Percentiles rank a stretch among this genome's conserved stretches.
Evolutionary conservation across 2,797 vertebrate genomes (phyloP).

Genomic region (Acomys russatus): DNA sequence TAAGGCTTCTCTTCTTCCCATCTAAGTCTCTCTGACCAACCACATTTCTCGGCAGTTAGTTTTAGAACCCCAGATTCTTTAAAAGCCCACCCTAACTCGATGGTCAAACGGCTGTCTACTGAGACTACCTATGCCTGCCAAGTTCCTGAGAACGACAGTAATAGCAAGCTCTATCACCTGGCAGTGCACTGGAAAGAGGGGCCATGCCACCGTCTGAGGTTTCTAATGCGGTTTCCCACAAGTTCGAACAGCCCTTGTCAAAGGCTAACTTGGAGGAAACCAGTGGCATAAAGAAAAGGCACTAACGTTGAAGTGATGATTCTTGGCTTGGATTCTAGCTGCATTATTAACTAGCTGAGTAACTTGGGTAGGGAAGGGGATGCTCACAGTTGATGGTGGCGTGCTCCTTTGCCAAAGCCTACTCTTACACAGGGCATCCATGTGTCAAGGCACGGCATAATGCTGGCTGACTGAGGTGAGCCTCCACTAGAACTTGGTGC

Average conservation of each 20-base stretch:
- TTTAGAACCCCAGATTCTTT: neutral
- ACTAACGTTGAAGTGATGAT: neutral
- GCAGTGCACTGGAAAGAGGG: neutral
- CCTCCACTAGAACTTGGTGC: neutral
- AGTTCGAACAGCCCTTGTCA: neutral
- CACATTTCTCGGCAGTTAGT: neutral
- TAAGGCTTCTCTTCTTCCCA: neutral
- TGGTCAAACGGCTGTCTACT: neutral
- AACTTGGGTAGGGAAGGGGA: neutral
- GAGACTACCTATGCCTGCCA: neutral
- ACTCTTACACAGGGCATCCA: neutral
- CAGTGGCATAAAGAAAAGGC: neutral
- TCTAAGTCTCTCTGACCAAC: neutral
- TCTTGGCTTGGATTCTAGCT: neutral
- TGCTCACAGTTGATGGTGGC: neutral
- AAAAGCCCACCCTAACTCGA: too few species aligned
- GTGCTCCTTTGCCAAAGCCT: neutral
- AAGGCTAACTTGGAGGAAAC: neutral
- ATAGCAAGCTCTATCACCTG: neutral
- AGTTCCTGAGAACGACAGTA: neutral
- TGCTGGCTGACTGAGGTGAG: neutral
- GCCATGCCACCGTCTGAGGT: neutral
- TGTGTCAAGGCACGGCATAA: neutral
- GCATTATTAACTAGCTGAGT: neutral
- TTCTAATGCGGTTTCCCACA: neutral